Conservation (phyloP, 1,140 invertebrate genomes). For the Pachypsylla venusta region DNA sequence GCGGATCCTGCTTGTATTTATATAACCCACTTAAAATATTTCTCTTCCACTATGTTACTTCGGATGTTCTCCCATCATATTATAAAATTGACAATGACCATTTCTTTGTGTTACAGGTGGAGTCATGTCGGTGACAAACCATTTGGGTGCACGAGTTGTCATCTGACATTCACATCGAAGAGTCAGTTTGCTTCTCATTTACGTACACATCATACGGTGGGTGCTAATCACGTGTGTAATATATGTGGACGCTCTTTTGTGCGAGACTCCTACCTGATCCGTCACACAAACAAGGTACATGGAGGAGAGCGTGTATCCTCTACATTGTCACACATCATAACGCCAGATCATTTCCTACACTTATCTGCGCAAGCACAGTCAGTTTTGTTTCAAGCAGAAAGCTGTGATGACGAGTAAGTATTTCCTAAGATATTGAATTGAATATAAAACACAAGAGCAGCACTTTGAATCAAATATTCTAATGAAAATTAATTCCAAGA, state of each 20-base stretch:
- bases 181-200: constrained; percentile 56
- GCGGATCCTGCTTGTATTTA: too few species aligned
- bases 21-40: too few species aligned
- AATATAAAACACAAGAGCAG: too few species aligned
- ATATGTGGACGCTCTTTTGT: constrained; percentile 54
- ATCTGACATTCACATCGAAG: constrained; percentile 51
- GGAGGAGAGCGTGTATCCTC: constrained; percentile 26
- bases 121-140: constrained; percentile 57
- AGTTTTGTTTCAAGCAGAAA: not conserved
- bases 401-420: constrained; percentile 2
- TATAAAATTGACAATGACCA: too few species aligned
- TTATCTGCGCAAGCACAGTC: constrained; percentile 6
- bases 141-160: constrained; percentile 50
- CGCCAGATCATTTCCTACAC: constrained; percentile 3
- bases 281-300: constrained; percentile 52
- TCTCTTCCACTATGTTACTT: too few species aligned
- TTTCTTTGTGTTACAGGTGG: too few species aligned
- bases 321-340: not conserved
- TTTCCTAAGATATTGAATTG: too few species aligned
- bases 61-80: too few species aligned
- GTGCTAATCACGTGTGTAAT: constrained; percentile 50
- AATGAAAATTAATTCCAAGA: too few species aligned
- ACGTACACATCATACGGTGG: constrained; percentile 46
- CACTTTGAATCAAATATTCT: too few species aligned
- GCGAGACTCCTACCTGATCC: constrained; percentile 56